Conservation (phyloP, 1,140 invertebrate genomes). For the Andricus grossulariae region DNA sequence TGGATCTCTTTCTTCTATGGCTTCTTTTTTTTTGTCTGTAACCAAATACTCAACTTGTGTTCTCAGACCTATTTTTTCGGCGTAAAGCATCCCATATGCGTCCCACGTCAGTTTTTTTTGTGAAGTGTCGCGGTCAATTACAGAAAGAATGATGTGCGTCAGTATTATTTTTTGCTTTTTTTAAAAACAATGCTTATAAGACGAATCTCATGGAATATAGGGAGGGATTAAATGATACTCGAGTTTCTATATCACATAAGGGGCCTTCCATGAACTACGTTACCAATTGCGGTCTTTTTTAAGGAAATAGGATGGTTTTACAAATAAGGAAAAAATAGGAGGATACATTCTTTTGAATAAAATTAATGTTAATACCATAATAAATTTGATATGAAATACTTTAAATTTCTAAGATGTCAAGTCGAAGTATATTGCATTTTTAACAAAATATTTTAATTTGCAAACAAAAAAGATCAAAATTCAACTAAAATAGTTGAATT, state of each 20-base stretch:
- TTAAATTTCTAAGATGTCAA: no score
- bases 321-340: no score
- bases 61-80: not conserved
- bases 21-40: not conserved
- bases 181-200: not conserved
- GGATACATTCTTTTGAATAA: no score
- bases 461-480: no score
- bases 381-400: no score
- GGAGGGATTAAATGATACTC: constrained; percentile 8
- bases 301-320: no score
- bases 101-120: not conserved
- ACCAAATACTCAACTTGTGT: not conserved
- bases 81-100: not conserved
- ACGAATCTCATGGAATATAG: not conserved
- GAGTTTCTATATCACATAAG: not conserved
- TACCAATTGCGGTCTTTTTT: no score
- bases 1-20: not conserved
- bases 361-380: no score
- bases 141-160: constrained; percentile 10
- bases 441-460: no score
- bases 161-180: not conserved
- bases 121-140: constrained; percentile 6
- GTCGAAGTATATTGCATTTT: no score
- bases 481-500: no score
- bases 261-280: no score